Evolutionary conservation across 1,140 invertebrate genomes (phyloP).

Genomic region (Bombyx mori): DNA sequence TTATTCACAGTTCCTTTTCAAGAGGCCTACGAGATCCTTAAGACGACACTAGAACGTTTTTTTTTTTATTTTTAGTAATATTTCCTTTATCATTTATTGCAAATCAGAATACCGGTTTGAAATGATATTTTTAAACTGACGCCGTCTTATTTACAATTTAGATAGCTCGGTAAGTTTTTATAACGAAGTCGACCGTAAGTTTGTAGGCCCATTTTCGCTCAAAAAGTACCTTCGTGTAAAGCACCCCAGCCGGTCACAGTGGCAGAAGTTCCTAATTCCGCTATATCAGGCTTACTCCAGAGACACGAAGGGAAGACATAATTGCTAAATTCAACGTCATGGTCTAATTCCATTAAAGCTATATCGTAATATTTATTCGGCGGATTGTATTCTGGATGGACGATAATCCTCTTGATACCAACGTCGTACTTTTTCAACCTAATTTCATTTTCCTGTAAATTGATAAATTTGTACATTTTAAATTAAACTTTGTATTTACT

Average conservation of each 20-base stretch:
- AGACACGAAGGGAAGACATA: conserved; percentile 34
- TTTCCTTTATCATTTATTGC: too few relatives aligned
- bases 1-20: too few relatives aligned
- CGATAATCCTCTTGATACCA: conserved; percentile 43
- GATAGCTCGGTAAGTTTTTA: too few relatives aligned
- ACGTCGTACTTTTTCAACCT: conserved; percentile 14
- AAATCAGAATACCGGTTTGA: too few relatives aligned
- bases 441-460: background rate
- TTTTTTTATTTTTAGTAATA: too few relatives aligned
- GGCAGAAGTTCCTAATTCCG: conserved; percentile 15
- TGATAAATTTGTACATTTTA: background rate
- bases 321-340: conserved; percentile 16
- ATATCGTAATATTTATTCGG: conserved; percentile 65
- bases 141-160: too few relatives aligned
- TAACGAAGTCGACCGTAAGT: background rate
- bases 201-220: background rate
- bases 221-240: conserved; percentile 23
- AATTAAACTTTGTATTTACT: background rate
- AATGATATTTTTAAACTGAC: too few relatives aligned
- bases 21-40: too few relatives aligned
- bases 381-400: conserved; percentile 64
- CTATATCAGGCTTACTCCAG: conserved; percentile 24
- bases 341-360: conserved; percentile 43
- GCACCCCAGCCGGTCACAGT: conserved; percentile 39
- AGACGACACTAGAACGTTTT: too few relatives aligned